Evolutionary conservation across 2,888 invertebrate genomes (phyloP), one percentile per base, ranked within the genome.

Genomic region (Mylabris sibirica): DNA sequence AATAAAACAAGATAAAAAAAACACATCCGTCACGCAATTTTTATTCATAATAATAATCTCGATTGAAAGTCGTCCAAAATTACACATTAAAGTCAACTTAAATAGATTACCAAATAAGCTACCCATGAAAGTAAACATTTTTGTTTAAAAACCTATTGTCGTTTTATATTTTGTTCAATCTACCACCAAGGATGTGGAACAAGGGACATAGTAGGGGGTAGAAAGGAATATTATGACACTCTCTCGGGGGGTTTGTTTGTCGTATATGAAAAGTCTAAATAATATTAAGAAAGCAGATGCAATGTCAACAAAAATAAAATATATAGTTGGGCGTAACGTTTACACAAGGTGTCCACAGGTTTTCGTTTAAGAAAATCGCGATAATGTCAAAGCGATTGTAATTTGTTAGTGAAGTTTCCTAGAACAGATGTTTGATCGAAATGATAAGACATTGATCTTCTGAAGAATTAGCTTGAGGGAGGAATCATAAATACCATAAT

Each of bases 211-310:
- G 71, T 73, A 78, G 82, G 82, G 81, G 81, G 81, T 77, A 78
- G 75, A 81, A 81, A 80, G 81, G 81, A 80, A 83, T 83, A 82
- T 83, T 83, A 81, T 83, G 82, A 83, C 83, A 79, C 76, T 80
- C 82, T 63, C 80, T 75, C 73, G 77, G 82, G 82, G 82, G 82
- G 81, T 79, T 79, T 75, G 72, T 75, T 76, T n/a, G 44, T n/a
- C 6, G 44, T 44, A 44, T 44, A 38, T 11, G 11, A 73, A 76
- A 70, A 64, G 67, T 64, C 66, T 67, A 30, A 4, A 30, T 6
- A 6, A 30, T 73, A 68, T 66, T 68, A 70, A 72, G 72, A 76
- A 74, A 75, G 78, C 80, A 80, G 79, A 79, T 80, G 80, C 75
- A 74, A 68, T 76, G 80, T 80, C 80, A 77, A 76, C 74, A 65